Base-by-base conservation (phyloP, 2,888 invertebrate genomes). In the Shargacucullia verbasci region DNA sequence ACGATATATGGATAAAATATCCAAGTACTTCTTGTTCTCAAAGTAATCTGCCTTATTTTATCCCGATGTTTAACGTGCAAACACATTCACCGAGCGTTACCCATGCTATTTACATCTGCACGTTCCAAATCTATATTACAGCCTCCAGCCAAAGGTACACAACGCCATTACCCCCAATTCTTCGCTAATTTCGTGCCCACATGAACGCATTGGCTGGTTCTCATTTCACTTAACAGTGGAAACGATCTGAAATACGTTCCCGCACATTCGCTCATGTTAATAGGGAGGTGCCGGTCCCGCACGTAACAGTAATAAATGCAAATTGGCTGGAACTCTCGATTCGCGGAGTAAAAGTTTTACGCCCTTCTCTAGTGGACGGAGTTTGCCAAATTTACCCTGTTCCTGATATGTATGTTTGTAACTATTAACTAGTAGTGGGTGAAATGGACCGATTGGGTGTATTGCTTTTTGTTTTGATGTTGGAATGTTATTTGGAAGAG, bases 251-350 rank as follows among this genome's bases (percentile, higher is more conserved):
- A 76, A 71, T 70, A 69, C 75, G 68, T 68, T 66, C 40, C 66
- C 74, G 65, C 63, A 67, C 73, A 78, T 75, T 74, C 80, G 80
- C 77, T 81, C 76, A 70, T 73, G 78, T 80, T 83, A 87, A 86
- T 82, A 83, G 77, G 72, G 70, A 72, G 56, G 58, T 58, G 65
- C 59, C 58, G 56, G 62, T 63, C 46, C 60, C 59, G 52, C 85
- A 84, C 81, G 80, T 79, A 78, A 73, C 71, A 61, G 83, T 85
- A 87, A 89, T 88, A 84, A 85, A 89, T 89, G 89, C 87, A 89
- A 88, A 89, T 89, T 89, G 88, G 82, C 65, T 50, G 48, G 69
- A 65, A 71, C 80, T 79, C 82, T 81, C 83, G 78, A 80, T 81
- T 81, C 81, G 78, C 70, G 72, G 62, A 67, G 76, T 78, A 74